A percentile compares a stretch with the other conserved stretches of the same genome.
Conservation (phyloP, 2,888 invertebrate genomes). For the Polyommatus icarus region DNA sequence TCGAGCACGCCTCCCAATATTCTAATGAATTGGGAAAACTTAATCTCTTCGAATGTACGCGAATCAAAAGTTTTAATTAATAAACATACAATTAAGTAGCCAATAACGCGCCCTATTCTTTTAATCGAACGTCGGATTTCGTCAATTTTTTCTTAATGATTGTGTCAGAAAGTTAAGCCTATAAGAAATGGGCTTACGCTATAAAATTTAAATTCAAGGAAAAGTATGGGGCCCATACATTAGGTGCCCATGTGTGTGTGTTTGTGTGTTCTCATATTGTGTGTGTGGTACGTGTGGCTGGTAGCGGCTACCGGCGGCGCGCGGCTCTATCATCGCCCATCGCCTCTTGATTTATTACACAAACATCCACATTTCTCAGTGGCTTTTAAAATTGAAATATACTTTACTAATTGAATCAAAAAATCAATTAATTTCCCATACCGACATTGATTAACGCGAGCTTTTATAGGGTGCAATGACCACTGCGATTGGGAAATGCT, state of each 20-base stretch:
- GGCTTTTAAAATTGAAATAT: slow-evolving; percentile 47
- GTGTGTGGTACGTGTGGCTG: slow-evolving; percentile 34
- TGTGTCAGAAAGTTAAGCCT: slow-evolving; percentile 66
- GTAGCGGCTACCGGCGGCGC: slow-evolving; percentile 45
- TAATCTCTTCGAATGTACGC: slow-evolving; percentile 46
- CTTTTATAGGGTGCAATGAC: slow-evolving; percentile 8
- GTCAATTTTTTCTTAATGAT: slow-evolving; percentile 72
- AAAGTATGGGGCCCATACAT: slow-evolving; percentile 44
- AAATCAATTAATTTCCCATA: slow-evolving; percentile 31
- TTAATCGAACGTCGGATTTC: slow-evolving; percentile 78
- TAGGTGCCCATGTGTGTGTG: slow-evolving; percentile 36
- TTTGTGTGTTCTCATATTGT: slow-evolving; percentile 39
- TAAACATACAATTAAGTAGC: slow-evolving; percentile 54
- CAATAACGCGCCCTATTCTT: slow-evolving; percentile 60
- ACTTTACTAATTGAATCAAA: slow-evolving; percentile 48
- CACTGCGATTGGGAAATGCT: slow-evolving; percentile 12
- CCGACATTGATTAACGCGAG: neutral
- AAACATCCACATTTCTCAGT: slow-evolving; percentile 56
- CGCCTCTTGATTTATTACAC: slow-evolving; percentile 67
- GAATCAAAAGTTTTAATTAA: slow-evolving; percentile 54
- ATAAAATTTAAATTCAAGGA: slow-evolving; percentile 59
- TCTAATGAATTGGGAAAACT: slow-evolving; percentile 47
- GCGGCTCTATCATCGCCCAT: slow-evolving; percentile 70
- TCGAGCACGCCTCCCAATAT: slow-evolving; percentile 50
- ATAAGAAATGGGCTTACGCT: slow-evolving; percentile 66